phyloP scores from a whole-genome alignment of 35 echinoderm and acorn worm genomes.

The Amphiura filiformis region DNA sequence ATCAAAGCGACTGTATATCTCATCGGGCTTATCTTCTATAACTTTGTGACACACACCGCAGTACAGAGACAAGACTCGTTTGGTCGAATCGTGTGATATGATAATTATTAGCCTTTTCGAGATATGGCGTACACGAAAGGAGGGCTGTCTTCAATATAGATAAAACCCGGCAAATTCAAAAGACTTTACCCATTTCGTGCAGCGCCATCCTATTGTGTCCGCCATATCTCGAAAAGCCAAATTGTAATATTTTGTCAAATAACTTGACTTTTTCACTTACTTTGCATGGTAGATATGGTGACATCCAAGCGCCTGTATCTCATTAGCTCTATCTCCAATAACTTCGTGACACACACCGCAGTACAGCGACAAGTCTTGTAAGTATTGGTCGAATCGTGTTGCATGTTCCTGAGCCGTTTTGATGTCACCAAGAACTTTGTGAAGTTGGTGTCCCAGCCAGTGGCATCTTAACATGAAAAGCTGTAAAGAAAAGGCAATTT shows the following conservation, averaged over 20 bases:
- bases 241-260: too few species aligned
- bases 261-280: too few species aligned
- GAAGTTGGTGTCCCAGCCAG: slow-evolving; percentile 72
- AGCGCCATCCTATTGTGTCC: too few species aligned
- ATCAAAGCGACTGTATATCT: slow-evolving; percentile 41
- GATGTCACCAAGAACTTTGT: slow-evolving; percentile 39
- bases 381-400: slow-evolving; percentile 56
- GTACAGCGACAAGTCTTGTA: slow-evolving; percentile 72
- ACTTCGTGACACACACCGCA: slow-evolving; percentile 88
- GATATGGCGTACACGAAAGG: too few species aligned
- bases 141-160: too few species aligned
- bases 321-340: slow-evolving; percentile 60
- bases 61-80: slow-evolving; percentile 66
- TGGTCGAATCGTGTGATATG: slow-evolving; percentile 68
- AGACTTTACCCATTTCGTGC: too few species aligned
- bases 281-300: slow-evolving; percentile 77
- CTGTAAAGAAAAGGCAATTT: slow-evolving; percentile 17
- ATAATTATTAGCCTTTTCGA: too few species aligned
- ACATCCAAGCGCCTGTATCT: slow-evolving; percentile 47
- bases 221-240: too few species aligned
- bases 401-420: slow-evolving; percentile 74
- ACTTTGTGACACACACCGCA: slow-evolving; percentile 87
- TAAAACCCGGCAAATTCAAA: too few species aligned
- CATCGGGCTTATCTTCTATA: slow-evolving; percentile 57
- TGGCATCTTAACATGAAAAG: slow-evolving; percentile 77